Evolutionary conservation across 92 coral and sea anemone species (phyloP), one percentile per base, ranked within the genome.

Genomic region (Chrysogorgia sp.): DNA sequence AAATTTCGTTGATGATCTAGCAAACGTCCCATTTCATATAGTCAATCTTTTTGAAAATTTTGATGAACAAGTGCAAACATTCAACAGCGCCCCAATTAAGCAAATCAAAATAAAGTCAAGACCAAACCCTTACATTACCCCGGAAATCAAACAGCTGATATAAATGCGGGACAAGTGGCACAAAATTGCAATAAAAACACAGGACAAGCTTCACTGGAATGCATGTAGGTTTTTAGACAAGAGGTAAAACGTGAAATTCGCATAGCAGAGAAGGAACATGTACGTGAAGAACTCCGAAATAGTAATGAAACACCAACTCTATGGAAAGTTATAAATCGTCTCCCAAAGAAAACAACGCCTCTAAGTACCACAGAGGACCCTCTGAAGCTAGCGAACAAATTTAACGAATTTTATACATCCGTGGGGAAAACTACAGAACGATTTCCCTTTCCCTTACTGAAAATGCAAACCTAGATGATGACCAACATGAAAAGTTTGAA

Each of bases 191-290:
- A 4, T 50, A 26, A 68, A 68, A 41, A 84, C 80, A 58, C 66
- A 67, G 0, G 84, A 67, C 72, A 67, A 62, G 34, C 80, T 84
- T 8, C 84, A 77, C 58, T 84, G 88, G 88, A 84, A 84, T 31
- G 88, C 84, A n/a, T 84, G 22, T 84, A 65, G 75, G 1, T 84
- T 35, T 84, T 84, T 33, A 25, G 81, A 22, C 88, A 79, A 64
- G 88, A 84, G 50, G 88, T 84, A 7, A 84, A 84, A 64, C 76
- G 84, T 0, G 88, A 84, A 43, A 78, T 84, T 21, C 21, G 88
- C 15, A 43, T 80, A 6, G 84, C 76, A 8, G 89, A 80, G 62
- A 86, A 55, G 58, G 74, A 60, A 30, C 58, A 80, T 25, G 71
- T 69, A 10, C 33, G 74, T 3, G 5, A 33, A 0, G 71, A 85